phyloP scores from a whole-genome alignment of 2,888 invertebrate species.

The Apamea sordens region DNA sequence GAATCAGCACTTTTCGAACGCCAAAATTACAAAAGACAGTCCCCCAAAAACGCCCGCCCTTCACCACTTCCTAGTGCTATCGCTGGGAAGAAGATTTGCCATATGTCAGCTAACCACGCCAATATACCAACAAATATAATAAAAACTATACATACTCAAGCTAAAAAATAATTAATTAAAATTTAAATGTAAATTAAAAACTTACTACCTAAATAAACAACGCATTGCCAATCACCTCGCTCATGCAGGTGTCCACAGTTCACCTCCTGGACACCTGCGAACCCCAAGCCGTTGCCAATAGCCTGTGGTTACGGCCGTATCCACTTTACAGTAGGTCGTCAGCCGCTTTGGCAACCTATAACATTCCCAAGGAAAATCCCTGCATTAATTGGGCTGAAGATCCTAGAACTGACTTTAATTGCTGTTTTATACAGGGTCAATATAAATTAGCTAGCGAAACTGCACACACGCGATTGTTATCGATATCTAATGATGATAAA shows the following conservation, averaged over 20 bases:
- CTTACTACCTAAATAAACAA: no score
- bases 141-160: no score
- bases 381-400: background rate
- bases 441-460: background rate
- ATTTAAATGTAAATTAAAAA: no score
- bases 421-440: background rate
- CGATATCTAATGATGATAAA: background rate
- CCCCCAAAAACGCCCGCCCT: no score
- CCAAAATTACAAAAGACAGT: no score
- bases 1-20: no score
- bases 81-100: no score
- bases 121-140: no score
- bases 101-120: no score
- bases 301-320: background rate
- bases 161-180: no score
- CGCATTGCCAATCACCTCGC: background rate
- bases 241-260: constrained; percentile 6
- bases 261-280: constrained; percentile 30
- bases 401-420: background rate
- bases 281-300: background rate
- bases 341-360: constrained; percentile 14
- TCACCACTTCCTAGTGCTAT: no score
- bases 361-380: background rate
- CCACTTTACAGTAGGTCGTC: background rate
- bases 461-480: background rate